Evolutionary conservation across 2,888 invertebrate species (phyloP), one percentile per base, ranked within the genome.

Genomic region (Mythimna ferrago): DNA sequence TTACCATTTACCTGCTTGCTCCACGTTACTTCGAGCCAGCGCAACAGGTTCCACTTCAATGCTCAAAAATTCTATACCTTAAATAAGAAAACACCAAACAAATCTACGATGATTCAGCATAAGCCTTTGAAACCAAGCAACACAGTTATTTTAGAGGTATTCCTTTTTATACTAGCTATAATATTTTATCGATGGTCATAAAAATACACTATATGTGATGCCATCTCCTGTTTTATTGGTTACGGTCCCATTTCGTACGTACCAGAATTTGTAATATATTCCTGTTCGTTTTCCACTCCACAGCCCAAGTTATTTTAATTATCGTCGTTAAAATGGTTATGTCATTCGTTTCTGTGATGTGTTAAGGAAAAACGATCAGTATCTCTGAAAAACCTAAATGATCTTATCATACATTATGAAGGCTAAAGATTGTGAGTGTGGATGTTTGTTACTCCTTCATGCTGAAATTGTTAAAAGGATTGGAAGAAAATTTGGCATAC

Each of bases 121-220:
- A 19, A 53, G 6, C 14, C 14, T 48, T 48, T 19, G 56, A 16
- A 48, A 10, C 38, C 16, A 2, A 64, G 56, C 51, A 66, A 76
- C 57, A 58, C 19, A 51, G 62, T 58, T 78, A 57, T 78, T 61
- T 44, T 19, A 60, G 44, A 57, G 26, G 21, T 51, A 71, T 72
- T 77, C 44, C 58, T 57, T 58, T 78, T 70, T 64, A 66, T 60
- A 44, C 44, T 41, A 41, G 71, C 81, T 57, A 66, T 81, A 82
- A 82, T 77, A 84, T 77, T 84, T 84, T 84, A 82, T 77, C 38
- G 67, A 53, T 6, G 14, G 56, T 73, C 32, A 80, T 83, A 83
- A 82, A 82, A 81, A 64, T 62, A 66, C 66, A 62, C 69, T 81
- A 64, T 60, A 82, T 68, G 48, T 41, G 69, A 76, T 63, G 68